These are phyloP conservation scores for Heliconius ismenius DNA, from an alignment of 2,888 invertebrate species.

Conservation along the genomic window DNA sequence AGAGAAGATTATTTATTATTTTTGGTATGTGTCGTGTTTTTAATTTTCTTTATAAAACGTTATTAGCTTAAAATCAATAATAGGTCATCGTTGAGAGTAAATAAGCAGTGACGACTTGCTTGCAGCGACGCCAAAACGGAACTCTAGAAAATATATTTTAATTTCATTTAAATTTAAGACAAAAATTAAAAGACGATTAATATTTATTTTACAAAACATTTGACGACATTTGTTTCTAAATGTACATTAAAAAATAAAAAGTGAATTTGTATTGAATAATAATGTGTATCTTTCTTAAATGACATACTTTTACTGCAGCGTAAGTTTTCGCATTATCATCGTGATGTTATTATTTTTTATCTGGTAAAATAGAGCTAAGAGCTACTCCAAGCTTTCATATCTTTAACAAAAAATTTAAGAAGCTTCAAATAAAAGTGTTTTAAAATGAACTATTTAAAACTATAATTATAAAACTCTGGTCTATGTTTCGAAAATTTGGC, in stretches of 20 bases:
- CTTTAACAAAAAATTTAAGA: background rate
- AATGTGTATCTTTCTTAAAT: slow-evolving; percentile 14
- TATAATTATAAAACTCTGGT: too few relatives aligned
- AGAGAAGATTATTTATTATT: background rate
- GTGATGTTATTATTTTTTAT: background rate
- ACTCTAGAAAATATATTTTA: too few relatives aligned
- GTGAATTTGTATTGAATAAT: background rate
- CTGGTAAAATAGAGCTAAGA: background rate
- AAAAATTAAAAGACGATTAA: too few relatives aligned
- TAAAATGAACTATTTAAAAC: too few relatives aligned
- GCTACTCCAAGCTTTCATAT: background rate
- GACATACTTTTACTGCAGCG: slow-evolving; percentile 18
- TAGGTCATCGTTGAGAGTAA: background rate
- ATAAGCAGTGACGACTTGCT: background rate
- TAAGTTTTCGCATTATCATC: background rate
- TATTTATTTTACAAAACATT: too few relatives aligned
- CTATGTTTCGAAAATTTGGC: too few relatives aligned
- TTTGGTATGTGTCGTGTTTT: slow-evolving; percentile 2
- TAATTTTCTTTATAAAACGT: background rate
- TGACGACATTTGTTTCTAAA: too few relatives aligned
- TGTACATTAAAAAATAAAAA: background rate
- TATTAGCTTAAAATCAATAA: background rate
- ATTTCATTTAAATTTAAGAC: too few relatives aligned
- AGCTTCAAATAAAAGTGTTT: too few relatives aligned
- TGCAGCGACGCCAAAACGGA: too few relatives aligned